Evolutionary conservation across 2,797 vertebrate genomes (phyloP).

Genomic region (Percopsis omiscomaycus): DNA sequence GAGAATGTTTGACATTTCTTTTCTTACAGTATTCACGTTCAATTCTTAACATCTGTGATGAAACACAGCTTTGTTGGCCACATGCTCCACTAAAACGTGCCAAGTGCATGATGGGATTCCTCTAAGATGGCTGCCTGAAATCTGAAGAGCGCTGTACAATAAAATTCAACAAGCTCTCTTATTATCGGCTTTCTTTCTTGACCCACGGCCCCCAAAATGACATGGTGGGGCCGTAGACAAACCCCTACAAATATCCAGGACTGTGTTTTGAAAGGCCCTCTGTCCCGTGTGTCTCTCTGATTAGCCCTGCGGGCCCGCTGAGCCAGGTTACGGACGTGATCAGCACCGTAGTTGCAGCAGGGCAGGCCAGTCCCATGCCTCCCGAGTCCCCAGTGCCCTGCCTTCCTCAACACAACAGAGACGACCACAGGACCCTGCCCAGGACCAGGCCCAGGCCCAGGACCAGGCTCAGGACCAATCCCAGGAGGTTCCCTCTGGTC

Average conservation of each 20-base stretch:
- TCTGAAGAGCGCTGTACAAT: too few species aligned
- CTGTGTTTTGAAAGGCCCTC: conserved; percentile 19
- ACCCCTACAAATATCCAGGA: neutral
- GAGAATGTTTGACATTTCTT: too few species aligned
- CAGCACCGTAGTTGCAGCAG: conserved; percentile 40
- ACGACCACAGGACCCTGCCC: conserved; percentile 29
- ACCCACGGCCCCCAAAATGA: too few species aligned
- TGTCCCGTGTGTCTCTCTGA: conserved; percentile 47
- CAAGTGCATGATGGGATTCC: too few species aligned
- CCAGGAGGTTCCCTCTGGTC: conserved; percentile 55
- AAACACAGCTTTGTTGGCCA: too few species aligned
- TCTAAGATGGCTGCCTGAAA: too few species aligned
- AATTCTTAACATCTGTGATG: too few species aligned
- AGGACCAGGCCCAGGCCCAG: conserved; percentile 27
- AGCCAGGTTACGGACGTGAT: conserved; percentile 52
- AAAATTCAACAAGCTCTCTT: too few species aligned
- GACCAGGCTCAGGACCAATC: conserved; percentile 24
- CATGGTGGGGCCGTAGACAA: too few species aligned
- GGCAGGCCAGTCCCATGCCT: conserved; percentile 50
- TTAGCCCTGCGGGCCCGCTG: conserved; percentile 67
- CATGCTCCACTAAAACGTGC: too few species aligned
- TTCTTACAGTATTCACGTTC: too few species aligned
- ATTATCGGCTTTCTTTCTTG: too few species aligned
- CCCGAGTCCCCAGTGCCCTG: conserved; percentile 34
- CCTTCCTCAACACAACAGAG: conserved; percentile 25